Percentiles rank a stretch among this genome's conserved stretches.
Evolutionary conservation across 2,113 vertebrate species (phyloP).

Genomic region (Canis aureus): DNA sequence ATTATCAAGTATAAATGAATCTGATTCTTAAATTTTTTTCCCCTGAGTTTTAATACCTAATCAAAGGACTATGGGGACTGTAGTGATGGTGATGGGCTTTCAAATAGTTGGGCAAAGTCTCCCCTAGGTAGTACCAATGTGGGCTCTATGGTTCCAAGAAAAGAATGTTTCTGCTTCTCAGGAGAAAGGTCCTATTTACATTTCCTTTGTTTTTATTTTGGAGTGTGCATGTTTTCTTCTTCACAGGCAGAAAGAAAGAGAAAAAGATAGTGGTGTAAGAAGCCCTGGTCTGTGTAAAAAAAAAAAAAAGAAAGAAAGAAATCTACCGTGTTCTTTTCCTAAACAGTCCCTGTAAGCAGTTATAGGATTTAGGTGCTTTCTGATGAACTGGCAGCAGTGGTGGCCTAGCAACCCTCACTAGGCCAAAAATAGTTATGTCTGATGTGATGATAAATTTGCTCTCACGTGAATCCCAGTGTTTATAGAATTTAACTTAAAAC

Average conservation of each 20-base stretch:
- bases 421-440: neutral
- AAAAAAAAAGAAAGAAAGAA: neutral
- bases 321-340: neutral
- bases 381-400: neutral
- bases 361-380: neutral
- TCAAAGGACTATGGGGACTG: neutral
- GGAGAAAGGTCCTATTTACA: neutral
- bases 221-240: neutral
- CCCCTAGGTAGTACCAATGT: neutral
- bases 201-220: conserved; percentile 22
- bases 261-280: neutral
- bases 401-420: neutral
- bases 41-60: neutral
- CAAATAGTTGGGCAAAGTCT: neutral
- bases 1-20: neutral
- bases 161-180: neutral
- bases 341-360: neutral
- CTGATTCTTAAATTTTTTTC: neutral
- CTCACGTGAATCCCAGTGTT: neutral
- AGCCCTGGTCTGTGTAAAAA: neutral
- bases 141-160: neutral
- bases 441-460: neutral
- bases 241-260: neutral
- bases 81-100: neutral
- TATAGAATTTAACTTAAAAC: conserved; percentile 43